Evolutionary conservation across 2,888 invertebrate genomes (phyloP).

Genomic region (Amaurobius ferox): DNA sequence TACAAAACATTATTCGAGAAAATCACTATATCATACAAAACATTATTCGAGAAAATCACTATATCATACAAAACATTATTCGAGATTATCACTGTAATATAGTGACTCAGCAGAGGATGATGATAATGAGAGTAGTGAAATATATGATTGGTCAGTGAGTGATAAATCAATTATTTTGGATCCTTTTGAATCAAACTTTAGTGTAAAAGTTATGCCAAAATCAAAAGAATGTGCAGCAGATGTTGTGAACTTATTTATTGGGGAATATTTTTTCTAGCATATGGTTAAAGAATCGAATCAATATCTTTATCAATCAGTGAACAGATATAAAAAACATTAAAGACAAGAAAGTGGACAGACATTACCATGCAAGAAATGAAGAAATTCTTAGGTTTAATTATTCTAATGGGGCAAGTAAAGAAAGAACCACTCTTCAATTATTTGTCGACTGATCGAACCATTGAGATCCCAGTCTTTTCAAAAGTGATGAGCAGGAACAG

Average conservation of each 20-base stretch:
- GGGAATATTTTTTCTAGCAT: not conserved
- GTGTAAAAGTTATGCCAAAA: too few species aligned
- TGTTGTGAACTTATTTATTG: not conserved
- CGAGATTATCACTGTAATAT: too few species aligned
- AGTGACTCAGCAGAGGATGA: too few species aligned
- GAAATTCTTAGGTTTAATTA: not conserved
- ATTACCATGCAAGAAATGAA: not conserved
- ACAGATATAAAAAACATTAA: not conserved
- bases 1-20: too few species aligned
- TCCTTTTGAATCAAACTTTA: too few species aligned
- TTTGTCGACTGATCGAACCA: not conserved
- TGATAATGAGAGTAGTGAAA: too few species aligned
- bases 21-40: too few species aligned
- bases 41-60: too few species aligned
- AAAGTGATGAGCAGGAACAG: constrained; percentile 8
- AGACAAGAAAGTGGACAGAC: not conserved
- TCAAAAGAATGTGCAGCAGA: too few species aligned
- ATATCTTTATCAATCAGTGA: not conserved
- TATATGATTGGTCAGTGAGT: too few species aligned
- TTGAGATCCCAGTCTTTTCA: not conserved
- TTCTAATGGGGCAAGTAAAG: constrained; percentile 4
- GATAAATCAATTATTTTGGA: too few species aligned
- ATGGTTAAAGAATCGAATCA: not conserved
- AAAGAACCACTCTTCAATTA: not conserved
- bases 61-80: too few species aligned